These are phyloP conservation scores for Echinometra lucunter DNA, from an alignment of 53 echinoderm and acorn worm genomes.

Conservation along the genomic window DNA sequence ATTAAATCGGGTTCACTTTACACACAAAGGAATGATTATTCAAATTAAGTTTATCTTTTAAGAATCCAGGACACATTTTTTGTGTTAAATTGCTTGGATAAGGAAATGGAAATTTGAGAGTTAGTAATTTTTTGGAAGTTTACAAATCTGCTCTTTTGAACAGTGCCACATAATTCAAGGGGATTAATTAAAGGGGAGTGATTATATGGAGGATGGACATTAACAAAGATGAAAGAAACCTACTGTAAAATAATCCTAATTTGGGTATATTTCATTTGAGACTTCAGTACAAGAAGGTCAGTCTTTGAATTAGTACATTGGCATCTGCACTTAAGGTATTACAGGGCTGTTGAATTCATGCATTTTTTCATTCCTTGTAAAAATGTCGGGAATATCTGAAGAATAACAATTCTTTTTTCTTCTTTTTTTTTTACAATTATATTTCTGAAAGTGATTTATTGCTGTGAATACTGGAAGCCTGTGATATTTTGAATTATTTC, in stretches of 20 bases:
- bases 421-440: neutral
- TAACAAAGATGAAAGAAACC: neutral
- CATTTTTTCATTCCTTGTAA: neutral
- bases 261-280: neutral
- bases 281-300: neutral
- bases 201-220: neutral
- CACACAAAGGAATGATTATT: neutral
- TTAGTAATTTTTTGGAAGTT: neutral
- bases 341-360: neutral
- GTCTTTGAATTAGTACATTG: neutral
- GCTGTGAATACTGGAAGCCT: neutral
- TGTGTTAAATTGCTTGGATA: neutral
- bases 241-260: neutral
- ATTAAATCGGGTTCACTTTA: neutral
- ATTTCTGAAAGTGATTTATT: neutral
- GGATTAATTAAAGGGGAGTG: too few relatives aligned
- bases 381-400: neutral
- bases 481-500: neutral
- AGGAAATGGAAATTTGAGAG: neutral
- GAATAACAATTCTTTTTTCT: too few relatives aligned
- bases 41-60: neutral
- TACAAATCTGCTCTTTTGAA: neutral
- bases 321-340: neutral
- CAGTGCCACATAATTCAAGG: too few relatives aligned
- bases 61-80: neutral